Evolutionary conservation across 1,140 invertebrate species (phyloP).

Genomic region (Aphidius ervi): DNA sequence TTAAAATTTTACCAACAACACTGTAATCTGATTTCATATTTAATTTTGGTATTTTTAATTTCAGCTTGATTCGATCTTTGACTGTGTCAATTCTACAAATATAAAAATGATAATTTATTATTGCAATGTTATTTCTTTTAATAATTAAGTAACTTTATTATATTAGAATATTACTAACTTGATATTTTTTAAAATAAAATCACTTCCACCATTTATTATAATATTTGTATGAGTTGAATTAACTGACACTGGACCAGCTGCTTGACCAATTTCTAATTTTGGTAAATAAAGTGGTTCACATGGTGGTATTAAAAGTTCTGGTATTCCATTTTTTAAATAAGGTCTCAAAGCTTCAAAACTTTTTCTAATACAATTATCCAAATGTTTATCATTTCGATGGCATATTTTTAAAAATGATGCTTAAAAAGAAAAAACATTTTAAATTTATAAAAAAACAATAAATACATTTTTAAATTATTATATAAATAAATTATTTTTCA

Average conservation of each 20-base stretch:
- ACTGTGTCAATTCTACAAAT: slow-evolving; percentile 51
- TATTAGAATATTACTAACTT: slow-evolving; percentile 49
- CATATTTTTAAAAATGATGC: slow-evolving; percentile 53
- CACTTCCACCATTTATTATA: slow-evolving; percentile 57
- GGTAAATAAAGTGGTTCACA: slow-evolving; percentile 63
- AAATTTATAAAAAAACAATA: neutral
- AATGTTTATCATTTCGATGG: slow-evolving; percentile 54
- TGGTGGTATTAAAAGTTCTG: slow-evolving; percentile 58
- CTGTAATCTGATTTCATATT: slow-evolving; percentile 55
- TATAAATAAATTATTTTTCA: too few relatives aligned
- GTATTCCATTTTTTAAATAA: slow-evolving; percentile 55
- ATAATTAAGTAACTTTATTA: neutral
- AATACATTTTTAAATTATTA: too few relatives aligned
- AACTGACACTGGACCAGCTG: slow-evolving; percentile 58
- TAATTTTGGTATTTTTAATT: slow-evolving; percentile 56
- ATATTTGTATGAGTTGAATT: slow-evolving; percentile 60
- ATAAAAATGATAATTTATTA: too few relatives aligned
- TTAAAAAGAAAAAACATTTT: slow-evolving; percentile 5
- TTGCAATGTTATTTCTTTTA: slow-evolving; percentile 9
- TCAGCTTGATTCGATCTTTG: slow-evolving; percentile 51
- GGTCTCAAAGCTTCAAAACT: slow-evolving; percentile 52
- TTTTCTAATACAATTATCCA: slow-evolving; percentile 44
- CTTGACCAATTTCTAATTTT: slow-evolving; percentile 58
- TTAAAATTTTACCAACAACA: slow-evolving; percentile 59
- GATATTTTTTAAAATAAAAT: slow-evolving; percentile 57